These are phyloP conservation scores for Nymphalis io DNA, from an alignment of 1,140 invertebrate species.

Conservation along the genomic window DNA sequence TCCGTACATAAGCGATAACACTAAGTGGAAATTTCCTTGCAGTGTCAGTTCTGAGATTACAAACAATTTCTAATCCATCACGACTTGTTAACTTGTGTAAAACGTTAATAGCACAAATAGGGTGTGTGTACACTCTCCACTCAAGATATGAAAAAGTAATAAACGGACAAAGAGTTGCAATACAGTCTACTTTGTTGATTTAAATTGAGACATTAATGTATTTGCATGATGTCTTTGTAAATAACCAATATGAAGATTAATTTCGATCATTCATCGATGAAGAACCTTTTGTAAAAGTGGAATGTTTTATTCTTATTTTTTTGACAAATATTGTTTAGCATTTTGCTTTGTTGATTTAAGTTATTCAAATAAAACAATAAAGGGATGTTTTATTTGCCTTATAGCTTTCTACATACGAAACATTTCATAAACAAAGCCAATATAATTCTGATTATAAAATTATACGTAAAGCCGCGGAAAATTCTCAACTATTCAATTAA, in stretches of 20 bases:
- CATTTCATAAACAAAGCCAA: too few relatives aligned
- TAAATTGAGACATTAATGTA: neutral
- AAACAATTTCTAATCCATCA: constrained; percentile 55
- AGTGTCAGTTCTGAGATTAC: constrained; percentile 35
- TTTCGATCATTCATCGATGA: too few relatives aligned
- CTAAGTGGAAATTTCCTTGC: constrained; percentile 53
- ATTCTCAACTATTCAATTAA: too few relatives aligned
- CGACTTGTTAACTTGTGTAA: constrained; percentile 36
- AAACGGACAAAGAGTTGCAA: neutral
- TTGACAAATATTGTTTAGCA: too few relatives aligned
- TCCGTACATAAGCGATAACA: constrained; percentile 26
- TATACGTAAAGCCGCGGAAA: too few relatives aligned
- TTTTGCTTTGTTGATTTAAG: neutral
- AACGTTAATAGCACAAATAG: constrained; percentile 25
- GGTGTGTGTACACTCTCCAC: neutral
- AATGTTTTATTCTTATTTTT: too few relatives aligned
- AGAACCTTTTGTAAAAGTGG: too few relatives aligned
- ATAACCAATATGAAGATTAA: too few relatives aligned
- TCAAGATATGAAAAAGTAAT: constrained; percentile 5
- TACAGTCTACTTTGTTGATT: neutral
- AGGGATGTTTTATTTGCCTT: neutral
- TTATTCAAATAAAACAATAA: neutral
- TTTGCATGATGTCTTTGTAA: too few relatives aligned
- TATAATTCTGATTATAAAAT: too few relatives aligned
- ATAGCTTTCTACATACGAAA: too few relatives aligned